These are phyloP conservation scores for Lottia gigantea DNA, from an alignment of 2,888 invertebrate genomes.

Conservation along the genomic window DNA sequence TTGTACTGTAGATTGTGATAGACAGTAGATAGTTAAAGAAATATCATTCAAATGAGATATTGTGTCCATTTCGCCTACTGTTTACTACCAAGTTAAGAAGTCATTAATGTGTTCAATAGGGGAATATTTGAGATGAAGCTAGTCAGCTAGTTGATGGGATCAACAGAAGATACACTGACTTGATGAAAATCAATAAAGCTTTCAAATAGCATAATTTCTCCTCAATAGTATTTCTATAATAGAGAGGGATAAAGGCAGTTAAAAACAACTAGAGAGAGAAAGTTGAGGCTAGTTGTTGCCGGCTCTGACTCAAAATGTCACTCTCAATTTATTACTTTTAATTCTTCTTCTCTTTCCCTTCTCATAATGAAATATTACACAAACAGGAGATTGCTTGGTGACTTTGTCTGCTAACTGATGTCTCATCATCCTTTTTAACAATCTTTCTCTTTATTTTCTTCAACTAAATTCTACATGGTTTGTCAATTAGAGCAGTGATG, in stretches of 20 bases:
- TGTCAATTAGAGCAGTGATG: too few relatives aligned
- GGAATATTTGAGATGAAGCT: constrained; percentile 6
- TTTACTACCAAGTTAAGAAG: neutral
- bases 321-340: constrained; percentile 7
- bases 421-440: too few relatives aligned
- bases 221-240: constrained; percentile 4
- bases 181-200: constrained; percentile 10
- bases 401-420: too few relatives aligned
- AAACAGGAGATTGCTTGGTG: too few relatives aligned
- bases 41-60: constrained; percentile 4
- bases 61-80: neutral
- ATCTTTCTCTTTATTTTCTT: too few relatives aligned
- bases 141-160: constrained; percentile 2
- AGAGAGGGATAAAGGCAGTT: constrained; percentile 7
- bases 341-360: neutral
- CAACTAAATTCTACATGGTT: too few relatives aligned
- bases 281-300: neutral
- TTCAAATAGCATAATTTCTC: constrained; percentile 9
- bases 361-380: too few relatives aligned
- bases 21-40: neutral
- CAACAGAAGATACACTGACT: constrained; percentile 9
- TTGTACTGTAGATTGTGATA: too few relatives aligned
- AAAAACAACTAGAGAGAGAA: neutral
- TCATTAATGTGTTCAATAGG: constrained; percentile 9
- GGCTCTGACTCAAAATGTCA: constrained; percentile 4